Percentiles rank a stretch among this genome's conserved stretches.
These are phyloP conservation scores for Uromys caudimaculatus DNA, from an alignment of 2,797 vertebrate genomes.

Conservation along the genomic window DNA sequence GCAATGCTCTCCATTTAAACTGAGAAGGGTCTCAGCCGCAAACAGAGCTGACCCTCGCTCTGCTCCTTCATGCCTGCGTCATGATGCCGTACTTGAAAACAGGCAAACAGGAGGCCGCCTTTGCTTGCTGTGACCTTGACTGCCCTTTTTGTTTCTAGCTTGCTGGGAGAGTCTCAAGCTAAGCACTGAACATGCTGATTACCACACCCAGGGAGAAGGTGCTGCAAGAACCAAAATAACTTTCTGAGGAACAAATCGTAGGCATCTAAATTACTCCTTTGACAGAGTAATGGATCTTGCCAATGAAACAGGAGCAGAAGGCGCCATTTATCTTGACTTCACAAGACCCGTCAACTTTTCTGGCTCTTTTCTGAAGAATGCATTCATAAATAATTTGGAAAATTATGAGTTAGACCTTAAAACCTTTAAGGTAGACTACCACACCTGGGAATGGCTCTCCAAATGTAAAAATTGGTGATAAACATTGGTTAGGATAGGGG, in stretches of 20 bases:
- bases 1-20: neutral
- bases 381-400: constrained; percentile 78
- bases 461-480: neutral
- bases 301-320: constrained; percentile 70
- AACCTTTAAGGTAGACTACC: constrained; percentile 38
- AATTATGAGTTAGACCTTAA: constrained; percentile 76
- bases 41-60: neutral
- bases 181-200: constrained; percentile 10
- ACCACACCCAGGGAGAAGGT: constrained; percentile 34
- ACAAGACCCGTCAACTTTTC: constrained; percentile 71
- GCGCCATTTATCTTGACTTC: constrained; percentile 74
- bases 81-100: neutral
- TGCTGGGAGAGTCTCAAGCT: neutral
- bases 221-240: constrained; percentile 65
- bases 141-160: neutral
- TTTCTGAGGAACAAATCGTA: constrained; percentile 68
- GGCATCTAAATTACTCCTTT: constrained; percentile 68
- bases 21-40: neutral
- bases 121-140: neutral
- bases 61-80: too few species aligned
- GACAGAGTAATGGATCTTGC: constrained; percentile 73
- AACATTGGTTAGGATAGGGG: neutral
- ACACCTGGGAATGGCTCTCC: neutral
- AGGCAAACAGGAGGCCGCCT: neutral
- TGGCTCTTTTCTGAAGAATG: constrained; percentile 73